Base-by-base conservation (phyloP, 2,797 vertebrate genomes). In the Cynopterus sphinx region DNA sequence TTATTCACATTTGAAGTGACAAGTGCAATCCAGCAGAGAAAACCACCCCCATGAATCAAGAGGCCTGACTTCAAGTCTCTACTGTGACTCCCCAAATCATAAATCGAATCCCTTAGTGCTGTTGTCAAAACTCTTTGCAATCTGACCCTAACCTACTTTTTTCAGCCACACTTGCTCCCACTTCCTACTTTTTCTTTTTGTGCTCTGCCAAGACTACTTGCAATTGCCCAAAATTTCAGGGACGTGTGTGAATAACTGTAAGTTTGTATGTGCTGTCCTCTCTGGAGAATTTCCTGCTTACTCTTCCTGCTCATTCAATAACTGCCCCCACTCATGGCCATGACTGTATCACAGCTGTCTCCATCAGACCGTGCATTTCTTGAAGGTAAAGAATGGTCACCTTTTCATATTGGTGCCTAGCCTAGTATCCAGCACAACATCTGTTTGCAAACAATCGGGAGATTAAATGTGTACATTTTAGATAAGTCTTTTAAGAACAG, bases 261-360 rank as follows among this genome's bases (percentile, higher is more conserved):
- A 39, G 5, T 57, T 46, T 70, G 26, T 53, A 13, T 36, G 11
- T 63, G 19, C 1, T 31, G 17, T 83, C 88, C 55, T 31, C 16
- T 95, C 74, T n/a, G 46, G 22, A 71, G 49, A 70, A 75, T 77
- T 16, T n/a, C 65, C 43, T 70, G 63, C 19, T 63, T 70, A 31
- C n/a, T 79, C 74, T 92, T 39, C 7, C 22, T n/a, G 15, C 3
- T 59, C 61, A 13, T 87, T 57, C 31, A 26, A 5, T 94, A 89
- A 49, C 5, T 26, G 2, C 19, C 33, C 21, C 12, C 3, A 4
- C 7, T 53, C 31, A 9, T 13, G 6, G 9, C 61, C 0, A 0
- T 49, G 61, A 53, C 33, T 70, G 3, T 5, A 11, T 11, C 3
- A 31, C 1, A 7, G 1, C 26, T 41, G 8, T 39, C 5, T 89